A percentile compares a stretch with the other conserved stretches of the same genome.
phyloP scores from a whole-genome alignment of 2,113 vertebrate genomes.

The Myrmophylax atrothorax region DNA sequence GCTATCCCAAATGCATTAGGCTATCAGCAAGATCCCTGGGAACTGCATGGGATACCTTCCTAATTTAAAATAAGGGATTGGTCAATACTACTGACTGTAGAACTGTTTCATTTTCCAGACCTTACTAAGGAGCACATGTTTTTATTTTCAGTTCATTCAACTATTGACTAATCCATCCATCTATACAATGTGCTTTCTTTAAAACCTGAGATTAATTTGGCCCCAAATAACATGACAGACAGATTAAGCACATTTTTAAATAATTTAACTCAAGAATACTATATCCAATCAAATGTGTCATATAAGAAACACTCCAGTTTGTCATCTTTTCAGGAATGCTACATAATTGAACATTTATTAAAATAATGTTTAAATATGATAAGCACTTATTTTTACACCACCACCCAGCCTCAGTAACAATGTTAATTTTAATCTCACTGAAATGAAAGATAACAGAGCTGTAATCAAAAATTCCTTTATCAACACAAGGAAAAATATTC shows the following conservation, averaged over 20 bases:
- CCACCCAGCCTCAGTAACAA: background rate
- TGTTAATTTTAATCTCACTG: background rate
- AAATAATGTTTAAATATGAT: background rate
- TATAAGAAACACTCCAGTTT: background rate
- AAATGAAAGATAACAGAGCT: background rate
- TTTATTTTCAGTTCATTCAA: background rate
- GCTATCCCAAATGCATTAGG: background rate
- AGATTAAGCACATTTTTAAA: background rate
- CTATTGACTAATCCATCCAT: background rate
- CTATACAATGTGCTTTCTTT: background rate
- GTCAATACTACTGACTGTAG: background rate
- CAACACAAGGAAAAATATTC: background rate
- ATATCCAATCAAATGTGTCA: background rate
- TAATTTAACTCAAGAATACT: background rate
- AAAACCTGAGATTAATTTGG: background rate
- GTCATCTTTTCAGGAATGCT: background rate
- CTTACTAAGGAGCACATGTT: background rate
- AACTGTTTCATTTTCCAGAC: background rate
- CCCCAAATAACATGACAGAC: background rate
- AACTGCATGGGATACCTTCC: background rate
- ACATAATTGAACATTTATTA: background rate
- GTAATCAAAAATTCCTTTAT: background rate
- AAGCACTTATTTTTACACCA: background rate
- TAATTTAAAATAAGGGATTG: background rate
- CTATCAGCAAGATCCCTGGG: background rate